Conservation (phyloP, 1,140 invertebrate genomes). For the Cydia amplana region DNA sequence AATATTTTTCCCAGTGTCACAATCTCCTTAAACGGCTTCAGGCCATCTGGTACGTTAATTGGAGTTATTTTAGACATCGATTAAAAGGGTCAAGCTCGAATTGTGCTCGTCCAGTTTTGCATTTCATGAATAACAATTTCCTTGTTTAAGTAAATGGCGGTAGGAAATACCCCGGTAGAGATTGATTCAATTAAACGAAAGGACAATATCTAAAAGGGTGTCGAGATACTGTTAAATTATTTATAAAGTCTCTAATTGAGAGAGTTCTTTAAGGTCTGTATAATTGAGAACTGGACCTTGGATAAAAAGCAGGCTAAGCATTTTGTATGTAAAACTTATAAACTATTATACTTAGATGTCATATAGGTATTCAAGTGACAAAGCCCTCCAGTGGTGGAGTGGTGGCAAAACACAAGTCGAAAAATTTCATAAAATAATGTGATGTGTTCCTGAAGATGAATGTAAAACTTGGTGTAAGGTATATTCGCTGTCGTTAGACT, state of each 20-base stretch:
- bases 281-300: neutral
- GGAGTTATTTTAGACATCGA: neutral
- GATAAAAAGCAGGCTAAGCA: no score
- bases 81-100: neutral
- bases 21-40: neutral
- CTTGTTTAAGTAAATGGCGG: constrained; percentile 8
- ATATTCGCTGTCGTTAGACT: no score
- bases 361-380: no score
- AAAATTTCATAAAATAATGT: no score
- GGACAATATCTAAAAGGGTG: neutral
- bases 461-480: no score
- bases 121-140: constrained; percentile 12
- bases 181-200: neutral
- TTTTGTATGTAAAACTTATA: no score
- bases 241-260: neutral
- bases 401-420: no score
- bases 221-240: neutral
- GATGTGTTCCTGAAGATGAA: no score
- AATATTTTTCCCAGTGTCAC: no score
- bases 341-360: no score
- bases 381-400: no score
- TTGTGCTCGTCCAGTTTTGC: neutral
- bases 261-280: neutral
- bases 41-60: neutral
- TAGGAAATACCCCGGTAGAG: constrained; percentile 1